These are phyloP conservation scores for Habropoda laboriosa DNA, from an alignment of 1,140 invertebrate genomes.

Conservation along the genomic window DNA sequence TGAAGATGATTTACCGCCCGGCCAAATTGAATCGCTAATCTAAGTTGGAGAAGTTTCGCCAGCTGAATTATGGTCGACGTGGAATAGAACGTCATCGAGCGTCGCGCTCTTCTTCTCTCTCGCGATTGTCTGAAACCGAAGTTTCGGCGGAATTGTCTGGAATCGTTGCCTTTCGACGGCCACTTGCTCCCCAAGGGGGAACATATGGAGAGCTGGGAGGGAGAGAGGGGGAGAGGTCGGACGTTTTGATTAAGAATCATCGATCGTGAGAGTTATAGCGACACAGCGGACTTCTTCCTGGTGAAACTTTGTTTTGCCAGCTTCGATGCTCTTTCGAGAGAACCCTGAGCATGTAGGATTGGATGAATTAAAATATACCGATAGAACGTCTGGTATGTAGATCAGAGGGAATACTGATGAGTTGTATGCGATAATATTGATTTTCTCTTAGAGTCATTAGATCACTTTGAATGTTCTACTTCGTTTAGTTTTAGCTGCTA, in stretches of 20 bases:
- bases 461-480: neutral
- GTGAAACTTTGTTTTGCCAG: constrained; percentile 1
- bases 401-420: neutral
- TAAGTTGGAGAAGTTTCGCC: constrained; percentile 73
- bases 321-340: neutral
- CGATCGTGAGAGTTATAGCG: constrained; percentile 26
- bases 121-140: constrained; percentile 52
- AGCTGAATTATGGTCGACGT: constrained; percentile 64
- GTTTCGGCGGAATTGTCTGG: constrained; percentile 46
- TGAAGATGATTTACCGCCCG: constrained; percentile 68
- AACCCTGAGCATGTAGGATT: neutral
- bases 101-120: constrained; percentile 20
- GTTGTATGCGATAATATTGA: neutral
- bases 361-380: neutral
- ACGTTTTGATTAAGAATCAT: constrained; percentile 42
- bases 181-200: constrained; percentile 1
- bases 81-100: constrained; percentile 71
- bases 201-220: no score
- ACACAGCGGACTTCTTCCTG: neutral
- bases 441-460: neutral
- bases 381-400: neutral
- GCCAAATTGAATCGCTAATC: constrained; percentile 77
- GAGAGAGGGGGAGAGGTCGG: constrained; percentile 29
- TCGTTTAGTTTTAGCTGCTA: no score
- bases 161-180: constrained; percentile 41